Evolutionary conservation across 2,113 vertebrate species (phyloP).

Genomic region (Ammodytes marinus): DNA sequence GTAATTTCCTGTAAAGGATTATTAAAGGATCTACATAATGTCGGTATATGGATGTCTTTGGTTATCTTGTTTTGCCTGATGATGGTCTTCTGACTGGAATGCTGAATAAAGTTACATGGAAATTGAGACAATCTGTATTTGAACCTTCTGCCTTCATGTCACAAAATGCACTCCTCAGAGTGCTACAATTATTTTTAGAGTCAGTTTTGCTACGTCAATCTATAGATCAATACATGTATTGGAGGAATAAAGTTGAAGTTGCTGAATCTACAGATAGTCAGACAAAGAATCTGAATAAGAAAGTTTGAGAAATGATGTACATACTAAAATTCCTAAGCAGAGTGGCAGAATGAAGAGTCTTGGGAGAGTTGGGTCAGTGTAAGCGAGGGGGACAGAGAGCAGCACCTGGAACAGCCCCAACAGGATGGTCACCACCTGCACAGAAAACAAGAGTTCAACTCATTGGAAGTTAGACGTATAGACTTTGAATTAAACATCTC

Average conservation of each 20-base stretch:
- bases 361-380: conserved; percentile 22
- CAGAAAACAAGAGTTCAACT: neutral
- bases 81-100: neutral
- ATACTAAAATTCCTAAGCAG: conserved; percentile 75
- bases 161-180: neutral
- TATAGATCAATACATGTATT: neutral
- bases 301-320: conserved; percentile 28
- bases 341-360: conserved; percentile 74
- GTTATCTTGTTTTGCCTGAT: neutral
- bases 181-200: neutral
- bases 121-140: conserved; percentile 1
- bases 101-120: too few species aligned
- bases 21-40: too few species aligned
- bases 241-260: neutral
- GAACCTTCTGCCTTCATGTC: neutral
- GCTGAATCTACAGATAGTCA: neutral
- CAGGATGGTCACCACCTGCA: conserved; percentile 80
- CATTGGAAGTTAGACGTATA: neutral
- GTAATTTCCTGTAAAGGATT: too few species aligned
- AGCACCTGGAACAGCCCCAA: conserved; percentile 82
- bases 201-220: too few species aligned
- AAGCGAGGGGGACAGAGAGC: conserved; percentile 67
- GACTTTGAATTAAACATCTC: neutral
- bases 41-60: too few species aligned
- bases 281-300: neutral